Conservation (phyloP, 2,797 vertebrate species). For the Neoniphon sammara region DNA sequence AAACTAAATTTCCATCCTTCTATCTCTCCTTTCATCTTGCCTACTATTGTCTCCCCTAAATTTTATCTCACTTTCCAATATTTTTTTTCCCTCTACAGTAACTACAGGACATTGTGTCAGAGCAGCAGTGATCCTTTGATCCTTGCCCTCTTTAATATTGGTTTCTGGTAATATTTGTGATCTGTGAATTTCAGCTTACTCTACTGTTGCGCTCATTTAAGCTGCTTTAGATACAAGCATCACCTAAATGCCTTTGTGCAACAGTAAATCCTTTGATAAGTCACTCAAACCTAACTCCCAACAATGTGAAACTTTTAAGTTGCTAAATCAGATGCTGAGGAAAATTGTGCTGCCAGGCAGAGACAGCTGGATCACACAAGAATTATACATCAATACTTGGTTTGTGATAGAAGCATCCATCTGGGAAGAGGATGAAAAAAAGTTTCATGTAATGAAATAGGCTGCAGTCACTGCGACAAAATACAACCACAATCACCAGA, state of each 20-base stretch:
- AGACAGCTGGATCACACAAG: conserved; percentile 17
- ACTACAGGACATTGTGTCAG: background rate
- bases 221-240: background rate
- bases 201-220: too few species aligned
- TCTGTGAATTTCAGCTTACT: background rate
- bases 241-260: background rate
- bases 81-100: too few species aligned
- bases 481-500: conserved; percentile 41
- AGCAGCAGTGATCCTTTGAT: too few species aligned
- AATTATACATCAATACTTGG: conserved; percentile 8
- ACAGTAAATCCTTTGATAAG: conserved; percentile 1
- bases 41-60: too few species aligned
- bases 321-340: conserved; percentile 1
- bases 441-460: conserved; percentile 1
- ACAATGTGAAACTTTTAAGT: conserved; percentile 6
- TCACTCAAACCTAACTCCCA: background rate
- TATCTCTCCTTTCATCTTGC: background rate
- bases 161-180: background rate
- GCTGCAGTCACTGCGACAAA: conserved; percentile 21
- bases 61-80: too few species aligned
- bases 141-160: background rate
- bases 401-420: conserved; percentile 2
- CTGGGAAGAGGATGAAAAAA: conserved; percentile 7
- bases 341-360: background rate
- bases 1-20: background rate